Conservation (phyloP, 2,888 invertebrate species). For the Auanema freiburgensis region DNA sequence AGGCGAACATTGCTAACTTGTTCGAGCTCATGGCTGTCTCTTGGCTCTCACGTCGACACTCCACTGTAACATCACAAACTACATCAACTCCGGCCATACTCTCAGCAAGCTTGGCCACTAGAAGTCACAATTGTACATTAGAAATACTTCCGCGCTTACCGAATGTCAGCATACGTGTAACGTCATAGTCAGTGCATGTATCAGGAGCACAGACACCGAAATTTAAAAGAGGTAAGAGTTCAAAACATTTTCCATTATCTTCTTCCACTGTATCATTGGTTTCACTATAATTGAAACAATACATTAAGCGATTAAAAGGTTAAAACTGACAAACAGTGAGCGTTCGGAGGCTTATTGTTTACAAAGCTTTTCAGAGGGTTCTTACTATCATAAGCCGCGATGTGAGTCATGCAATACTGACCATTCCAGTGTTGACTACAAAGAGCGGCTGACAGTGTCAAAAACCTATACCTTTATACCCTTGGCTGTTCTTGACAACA, state of each 20-base stretch:
- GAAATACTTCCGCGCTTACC: slow-evolving; percentile 35
- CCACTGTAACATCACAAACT: slow-evolving; percentile 59
- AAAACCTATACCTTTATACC: slow-evolving; percentile 31
- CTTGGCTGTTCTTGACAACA: slow-evolving; percentile 59
- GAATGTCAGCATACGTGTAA: slow-evolving; percentile 55
- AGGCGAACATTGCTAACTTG: slow-evolving; percentile 45
- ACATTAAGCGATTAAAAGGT: too few species aligned
- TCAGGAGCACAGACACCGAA: slow-evolving; percentile 64
- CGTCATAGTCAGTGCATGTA: slow-evolving; percentile 63
- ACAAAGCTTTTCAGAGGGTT: slow-evolving; percentile 58
- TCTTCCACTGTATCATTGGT: slow-evolving; percentile 1
- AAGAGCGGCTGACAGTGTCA: neutral
- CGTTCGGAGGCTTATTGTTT: slow-evolving; percentile 32
- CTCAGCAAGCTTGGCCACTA: slow-evolving; percentile 56
- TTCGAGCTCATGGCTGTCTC: slow-evolving; percentile 51
- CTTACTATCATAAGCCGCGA: slow-evolving; percentile 60
- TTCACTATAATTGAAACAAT: too few species aligned
- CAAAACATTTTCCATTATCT: slow-evolving; percentile 60
- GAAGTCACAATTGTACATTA: neutral
- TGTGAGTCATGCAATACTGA: slow-evolving; percentile 62
- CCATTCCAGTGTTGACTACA: slow-evolving; percentile 59
- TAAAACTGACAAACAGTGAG: slow-evolving; percentile 42
- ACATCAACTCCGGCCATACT: slow-evolving; percentile 42
- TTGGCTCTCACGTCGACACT: slow-evolving; percentile 55
- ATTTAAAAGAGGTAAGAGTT: slow-evolving; percentile 59